A percentile compares a stretch with the other conserved stretches of the same genome.
These are phyloP conservation scores for Sebastes vulpes DNA, from an alignment of 2,797 vertebrate genomes.

Conservation along the genomic window DNA sequence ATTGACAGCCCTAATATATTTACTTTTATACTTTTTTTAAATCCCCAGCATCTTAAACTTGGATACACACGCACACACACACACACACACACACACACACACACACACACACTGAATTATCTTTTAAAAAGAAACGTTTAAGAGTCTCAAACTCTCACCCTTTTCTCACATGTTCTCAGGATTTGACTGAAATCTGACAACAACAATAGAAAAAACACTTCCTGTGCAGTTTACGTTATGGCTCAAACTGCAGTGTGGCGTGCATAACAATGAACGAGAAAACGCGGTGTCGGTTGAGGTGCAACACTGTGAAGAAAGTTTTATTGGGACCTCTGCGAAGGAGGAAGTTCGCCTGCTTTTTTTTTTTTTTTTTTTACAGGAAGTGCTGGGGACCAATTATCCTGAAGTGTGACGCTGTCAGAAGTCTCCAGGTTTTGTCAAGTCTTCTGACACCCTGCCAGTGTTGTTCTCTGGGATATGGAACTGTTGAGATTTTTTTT, in stretches of 20 bases:
- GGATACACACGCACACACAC: neutral
- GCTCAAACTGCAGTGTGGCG: conserved; percentile 41
- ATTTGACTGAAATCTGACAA: conserved; percentile 51
- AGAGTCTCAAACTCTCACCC: neutral
- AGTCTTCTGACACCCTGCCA: conserved; percentile 84
- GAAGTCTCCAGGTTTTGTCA: conserved; percentile 84
- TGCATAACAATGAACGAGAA: conserved; percentile 59
- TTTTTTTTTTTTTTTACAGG: conserved; percentile 66
- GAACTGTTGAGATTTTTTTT: conserved; percentile 71
- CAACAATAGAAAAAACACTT: conserved; percentile 47
- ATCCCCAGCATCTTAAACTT: neutral
- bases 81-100: too few relatives aligned
- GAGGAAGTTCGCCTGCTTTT: conserved; percentile 76
- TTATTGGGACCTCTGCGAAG: conserved; percentile 71
- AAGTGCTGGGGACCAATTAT: conserved; percentile 82
- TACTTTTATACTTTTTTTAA: neutral
- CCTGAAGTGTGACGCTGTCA: conserved; percentile 81
- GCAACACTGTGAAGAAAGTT: conserved; percentile 81
- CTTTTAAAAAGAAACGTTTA: neutral
- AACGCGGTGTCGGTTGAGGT: conserved; percentile 69
- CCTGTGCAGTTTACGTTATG: conserved; percentile 62
- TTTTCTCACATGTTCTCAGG: conserved; percentile 10
- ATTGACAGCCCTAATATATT: neutral
- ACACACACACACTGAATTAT: neutral
- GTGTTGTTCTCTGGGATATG: conserved; percentile 81